Evolutionary conservation across 2,888 invertebrate species (phyloP), one percentile per base, ranked within the genome.

Genomic region (Synanthedon vespiformis): DNA sequence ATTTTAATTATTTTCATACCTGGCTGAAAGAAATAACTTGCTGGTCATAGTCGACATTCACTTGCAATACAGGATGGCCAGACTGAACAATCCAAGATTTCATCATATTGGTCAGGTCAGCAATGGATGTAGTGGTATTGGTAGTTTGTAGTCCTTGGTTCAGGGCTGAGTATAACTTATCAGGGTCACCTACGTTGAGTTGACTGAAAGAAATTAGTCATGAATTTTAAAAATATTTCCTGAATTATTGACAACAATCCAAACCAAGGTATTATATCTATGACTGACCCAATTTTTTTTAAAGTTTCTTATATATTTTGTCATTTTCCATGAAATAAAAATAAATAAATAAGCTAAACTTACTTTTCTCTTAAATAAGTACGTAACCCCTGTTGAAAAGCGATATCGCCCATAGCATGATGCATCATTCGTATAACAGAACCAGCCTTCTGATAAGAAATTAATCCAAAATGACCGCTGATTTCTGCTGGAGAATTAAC

Each of bases 391-490:
- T 60, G 56, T 60, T 64, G 67, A 52, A 76, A 73, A 44, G 76
- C 79, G 4, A 70, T 70, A 51, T 85, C 77, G 4, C 80, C 81
- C 12, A 88, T 59, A n/a, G 84, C 64, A 61, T 87, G 79, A 55
- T 86, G 85, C 49, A 88, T 77, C 87, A 88, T 88, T 49, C 86
- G 71, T 27, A 88, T 86, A 1, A 88, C 77, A 0, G 85, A 72
- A 3, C 85, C 90, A 1, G 90, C 92, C 74, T 94, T 94, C 60
- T 89, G 89, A 60, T 94, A 94, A 0, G 91, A 89, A 49, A 94
- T 90, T 0, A 80, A 82, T 53, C 91, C 91, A 61, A 94, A 94
- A 74, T 91, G 90, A 0, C 72, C 84, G 34, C 82, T 80, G 16
- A 93, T 89, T 70, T 93, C 90, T 0, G 75, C 71, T 4, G 92